Evolutionary conservation across 2,797 vertebrate species (phyloP), one percentile per base, ranked within the genome.

Genomic region (Pampus argenteus): DNA sequence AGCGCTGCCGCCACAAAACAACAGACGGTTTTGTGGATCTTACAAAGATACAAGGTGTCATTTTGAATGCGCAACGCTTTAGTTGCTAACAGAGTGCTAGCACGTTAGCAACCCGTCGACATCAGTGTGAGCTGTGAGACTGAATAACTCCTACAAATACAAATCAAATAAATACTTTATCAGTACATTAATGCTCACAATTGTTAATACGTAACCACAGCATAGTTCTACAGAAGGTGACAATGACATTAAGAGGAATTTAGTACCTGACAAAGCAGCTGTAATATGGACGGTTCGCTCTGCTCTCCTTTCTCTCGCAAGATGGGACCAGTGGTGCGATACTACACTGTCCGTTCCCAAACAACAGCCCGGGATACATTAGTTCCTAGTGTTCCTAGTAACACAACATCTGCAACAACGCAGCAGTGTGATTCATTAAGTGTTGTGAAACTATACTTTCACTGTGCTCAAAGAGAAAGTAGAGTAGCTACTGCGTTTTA

Each of bases 191-290:
- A 28, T 3, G 14, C 62, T 18, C 15, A 34, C 6, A 2, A 31
- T 34, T 7, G n/a, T 2, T 29, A 62, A 54, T 17, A 45, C 25
- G 13, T 22, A 64, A 72, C 44, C 29, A 17, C 4, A 25, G 36
- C 14, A 26, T 20, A 45, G 45, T 70, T 80, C 74, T 59, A 57
- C 5, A 59, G 34, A 47, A 65, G 49, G 61, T 91, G 89, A 90
- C 89, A 90, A 71, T 20, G 44, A 22, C 23, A 80, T 73, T 74
- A 87, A 81, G 75, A 54, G 49, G 17, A 57, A 65, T 82, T 74
- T 76, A 75, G 52, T 95, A 95, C 95, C 95, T 95, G 94, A 93
- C 94, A 93, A 92, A 92, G 94, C 95, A 94, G 94, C 93, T 91
- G 87, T 93, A 95, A 95, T 94, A 95, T 95, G 94, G 93, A 95